A percentile compares a stretch with the other conserved stretches of the same genome.
phyloP scores from a whole-genome alignment of 2,797 vertebrate genomes.

The Pempheris klunzingeri region DNA sequence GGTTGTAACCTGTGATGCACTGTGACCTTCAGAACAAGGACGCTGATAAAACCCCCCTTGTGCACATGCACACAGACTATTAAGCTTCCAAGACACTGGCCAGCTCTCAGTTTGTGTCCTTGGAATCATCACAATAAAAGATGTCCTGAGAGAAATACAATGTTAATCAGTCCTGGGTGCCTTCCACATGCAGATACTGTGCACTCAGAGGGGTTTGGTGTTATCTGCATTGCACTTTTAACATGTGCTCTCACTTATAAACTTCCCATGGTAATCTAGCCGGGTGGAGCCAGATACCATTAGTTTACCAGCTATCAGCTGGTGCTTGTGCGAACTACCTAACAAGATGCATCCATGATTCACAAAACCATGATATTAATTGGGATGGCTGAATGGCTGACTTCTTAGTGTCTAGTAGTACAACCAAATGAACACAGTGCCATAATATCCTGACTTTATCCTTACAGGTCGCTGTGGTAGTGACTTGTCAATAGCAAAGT shows the following conservation, averaged over 20 bases:
- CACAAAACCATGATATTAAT: too few relatives aligned
- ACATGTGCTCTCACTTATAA: slow-evolving; percentile 18
- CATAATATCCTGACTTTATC: too few relatives aligned
- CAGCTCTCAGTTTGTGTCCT: neutral
- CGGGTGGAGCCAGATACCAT: too few relatives aligned
- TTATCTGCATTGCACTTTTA: slow-evolving; percentile 26
- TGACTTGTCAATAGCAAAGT: too few relatives aligned
- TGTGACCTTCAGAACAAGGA: slow-evolving; percentile 46
- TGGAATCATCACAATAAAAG: slow-evolving; percentile 1
- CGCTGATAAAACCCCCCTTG: slow-evolving; percentile 57
- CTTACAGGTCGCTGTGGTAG: too few relatives aligned
- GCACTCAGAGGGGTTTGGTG: neutral
- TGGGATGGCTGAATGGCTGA: too few relatives aligned
- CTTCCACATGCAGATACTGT: neutral
- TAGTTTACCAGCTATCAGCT: too few relatives aligned
- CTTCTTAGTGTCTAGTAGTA: too few relatives aligned
- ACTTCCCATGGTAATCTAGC: slow-evolving; percentile 25
- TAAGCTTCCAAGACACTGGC: neutral
- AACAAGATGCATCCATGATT: too few relatives aligned
- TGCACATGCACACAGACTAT: slow-evolving; percentile 23
- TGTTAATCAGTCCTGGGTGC: too few relatives aligned
- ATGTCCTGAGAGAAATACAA: neutral
- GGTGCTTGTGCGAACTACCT: too few relatives aligned
- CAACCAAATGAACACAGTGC: too few relatives aligned
- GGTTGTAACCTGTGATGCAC: slow-evolving; percentile 31